phyloP scores from a whole-genome alignment of 2,797 vertebrate genomes.

The Syngnathus acus region DNA sequence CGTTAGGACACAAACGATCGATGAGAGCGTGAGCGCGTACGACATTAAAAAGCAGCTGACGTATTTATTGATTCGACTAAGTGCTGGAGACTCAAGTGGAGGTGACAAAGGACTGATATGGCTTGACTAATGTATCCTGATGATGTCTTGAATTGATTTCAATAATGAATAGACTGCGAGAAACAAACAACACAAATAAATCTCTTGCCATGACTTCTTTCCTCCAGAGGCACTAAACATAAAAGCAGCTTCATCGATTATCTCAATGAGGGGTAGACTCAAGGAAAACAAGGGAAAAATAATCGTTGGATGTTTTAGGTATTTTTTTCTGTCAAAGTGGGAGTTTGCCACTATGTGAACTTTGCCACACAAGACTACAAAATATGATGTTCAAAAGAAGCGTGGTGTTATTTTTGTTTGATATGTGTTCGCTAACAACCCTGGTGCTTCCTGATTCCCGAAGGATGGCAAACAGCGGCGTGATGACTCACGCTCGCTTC shows the following conservation, averaged over 20 bases:
- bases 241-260: slow-evolving; percentile 1
- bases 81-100: neutral
- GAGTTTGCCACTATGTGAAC: no score
- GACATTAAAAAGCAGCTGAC: no score
- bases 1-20: neutral
- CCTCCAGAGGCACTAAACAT: neutral
- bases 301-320: no score
- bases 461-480: neutral
- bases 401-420: no score
- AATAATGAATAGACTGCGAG: neutral
- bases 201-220: neutral
- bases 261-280: neutral
- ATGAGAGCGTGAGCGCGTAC: neutral
- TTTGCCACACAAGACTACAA: no score
- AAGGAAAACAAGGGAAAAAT: neutral
- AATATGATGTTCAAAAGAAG: no score
- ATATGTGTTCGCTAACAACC: no score
- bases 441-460: neutral
- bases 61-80: neutral
- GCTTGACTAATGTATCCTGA: neutral
- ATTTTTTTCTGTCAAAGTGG: no score
- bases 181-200: neutral
- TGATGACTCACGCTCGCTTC: neutral
- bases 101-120: neutral
- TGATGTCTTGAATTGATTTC: neutral